Evolutionary conservation across 2,888 invertebrate genomes (phyloP).

Genomic region (Ganaspis brasiliensis): DNA sequence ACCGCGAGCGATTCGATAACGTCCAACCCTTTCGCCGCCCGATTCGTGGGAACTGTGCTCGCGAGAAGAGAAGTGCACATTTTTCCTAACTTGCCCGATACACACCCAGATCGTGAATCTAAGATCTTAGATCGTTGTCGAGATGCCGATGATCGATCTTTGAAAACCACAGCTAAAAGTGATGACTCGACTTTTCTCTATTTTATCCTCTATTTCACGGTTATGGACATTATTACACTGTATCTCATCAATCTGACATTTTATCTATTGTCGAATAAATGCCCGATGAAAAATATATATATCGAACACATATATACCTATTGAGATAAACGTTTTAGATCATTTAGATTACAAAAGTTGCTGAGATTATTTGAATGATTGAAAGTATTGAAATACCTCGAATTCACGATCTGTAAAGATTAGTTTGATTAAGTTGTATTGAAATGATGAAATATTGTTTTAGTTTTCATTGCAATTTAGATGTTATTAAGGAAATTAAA

Average conservation of each 20-base stretch:
- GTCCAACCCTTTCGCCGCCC: constrained; percentile 56
- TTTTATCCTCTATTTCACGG: constrained; percentile 31
- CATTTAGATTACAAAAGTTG: too few relatives aligned
- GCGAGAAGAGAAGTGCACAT: constrained; percentile 59
- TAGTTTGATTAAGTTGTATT: too few relatives aligned
- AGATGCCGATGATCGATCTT: constrained; percentile 45
- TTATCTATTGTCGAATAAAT: constrained; percentile 25
- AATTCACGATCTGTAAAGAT: too few relatives aligned
- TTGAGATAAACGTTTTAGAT: too few relatives aligned
- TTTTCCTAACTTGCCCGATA: constrained; percentile 52
- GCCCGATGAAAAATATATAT: not conserved
- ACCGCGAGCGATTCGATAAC: constrained; percentile 58
- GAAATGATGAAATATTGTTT: too few relatives aligned
- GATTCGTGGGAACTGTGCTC: constrained; percentile 64
- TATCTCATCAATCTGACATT: constrained; percentile 32
- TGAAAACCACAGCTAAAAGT: constrained; percentile 12
- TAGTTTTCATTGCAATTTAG: too few relatives aligned
- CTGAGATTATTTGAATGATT: too few relatives aligned
- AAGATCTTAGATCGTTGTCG: constrained; percentile 45
- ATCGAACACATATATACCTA: too few relatives aligned
- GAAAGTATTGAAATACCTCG: too few relatives aligned
- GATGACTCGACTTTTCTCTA: constrained; percentile 41
- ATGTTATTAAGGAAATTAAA: too few relatives aligned
- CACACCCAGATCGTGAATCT: constrained; percentile 56
- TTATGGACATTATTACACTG: constrained; percentile 16